phyloP scores from a whole-genome alignment of 2,888 invertebrate species.

The Acrocera orbiculus region DNA sequence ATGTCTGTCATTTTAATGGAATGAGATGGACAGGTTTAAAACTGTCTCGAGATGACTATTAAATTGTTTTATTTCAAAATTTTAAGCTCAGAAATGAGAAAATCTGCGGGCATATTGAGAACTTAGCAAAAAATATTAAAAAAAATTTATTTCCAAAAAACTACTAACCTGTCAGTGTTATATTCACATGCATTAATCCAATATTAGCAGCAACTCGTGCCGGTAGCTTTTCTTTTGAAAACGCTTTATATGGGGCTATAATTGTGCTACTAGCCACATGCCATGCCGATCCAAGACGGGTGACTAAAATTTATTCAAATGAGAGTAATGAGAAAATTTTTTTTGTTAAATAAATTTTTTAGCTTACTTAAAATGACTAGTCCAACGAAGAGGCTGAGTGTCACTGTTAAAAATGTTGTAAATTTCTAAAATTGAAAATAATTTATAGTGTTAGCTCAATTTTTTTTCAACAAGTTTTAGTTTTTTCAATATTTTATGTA shows the following conservation, averaged over 20 bases:
- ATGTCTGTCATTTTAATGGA: too few relatives aligned
- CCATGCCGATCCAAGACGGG: conserved; percentile 83
- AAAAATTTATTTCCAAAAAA: too few relatives aligned
- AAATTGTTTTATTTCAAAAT: neutral
- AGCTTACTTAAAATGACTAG: conserved; percentile 82
- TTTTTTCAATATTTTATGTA: too few relatives aligned
- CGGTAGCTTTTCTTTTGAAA: conserved; percentile 70
- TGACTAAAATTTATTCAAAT: conserved; percentile 45
- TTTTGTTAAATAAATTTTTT: neutral
- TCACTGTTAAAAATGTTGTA: conserved; percentile 81
- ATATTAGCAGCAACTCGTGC: conserved; percentile 84
- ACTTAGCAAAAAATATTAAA: too few relatives aligned
- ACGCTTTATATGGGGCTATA: conserved; percentile 75
- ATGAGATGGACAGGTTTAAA: too few relatives aligned
- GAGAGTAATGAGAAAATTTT: conserved; percentile 4
- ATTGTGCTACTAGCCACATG: conserved; percentile 72
- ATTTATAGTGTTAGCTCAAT: too few relatives aligned
- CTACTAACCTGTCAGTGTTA: conserved; percentile 70
- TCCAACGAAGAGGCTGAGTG: conserved; percentile 82
- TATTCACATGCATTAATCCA: conserved; percentile 86
- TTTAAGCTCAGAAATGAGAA: neutral
- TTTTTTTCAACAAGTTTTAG: too few relatives aligned
- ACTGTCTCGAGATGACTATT: too few relatives aligned
- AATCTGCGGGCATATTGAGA: too few relatives aligned
- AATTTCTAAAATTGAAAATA: conserved; percentile 50